A percentile compares a stretch with the other conserved stretches of the same genome.
These are phyloP conservation scores for Pimephales promelas DNA, from an alignment of 2,113 vertebrate genomes.

Conservation along the genomic window DNA sequence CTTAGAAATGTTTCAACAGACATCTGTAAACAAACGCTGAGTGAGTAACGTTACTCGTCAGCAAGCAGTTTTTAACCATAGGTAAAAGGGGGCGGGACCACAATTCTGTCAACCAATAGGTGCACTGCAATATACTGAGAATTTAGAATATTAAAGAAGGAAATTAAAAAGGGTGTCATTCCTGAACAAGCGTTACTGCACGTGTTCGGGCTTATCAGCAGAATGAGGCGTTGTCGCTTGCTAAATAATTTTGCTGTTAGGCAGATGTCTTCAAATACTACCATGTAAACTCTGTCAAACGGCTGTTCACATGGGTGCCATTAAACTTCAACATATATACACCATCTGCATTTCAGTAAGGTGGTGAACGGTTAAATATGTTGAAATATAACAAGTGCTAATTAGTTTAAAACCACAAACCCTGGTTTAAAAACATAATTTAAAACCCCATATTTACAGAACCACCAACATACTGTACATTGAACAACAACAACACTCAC, in stretches of 20 bases:
- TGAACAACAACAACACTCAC: neutral
- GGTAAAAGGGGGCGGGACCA: neutral
- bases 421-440: neutral
- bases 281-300: neutral
- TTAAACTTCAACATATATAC: neutral
- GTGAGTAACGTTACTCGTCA: no score
- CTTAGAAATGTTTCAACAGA: neutral
- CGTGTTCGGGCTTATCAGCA: conserved; percentile 31
- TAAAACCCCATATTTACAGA: neutral
- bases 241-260: neutral
- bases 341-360: neutral
- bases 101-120: neutral
- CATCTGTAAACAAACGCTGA: neutral
- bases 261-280: neutral
- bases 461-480: neutral
- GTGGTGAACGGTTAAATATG: conserved; percentile 10
- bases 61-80: neutral
- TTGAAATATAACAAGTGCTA: neutral
- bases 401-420: neutral
- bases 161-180: neutral
- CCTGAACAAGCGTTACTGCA: neutral
- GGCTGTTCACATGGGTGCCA: neutral
- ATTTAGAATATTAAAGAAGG: no score
- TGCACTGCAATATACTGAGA: neutral
- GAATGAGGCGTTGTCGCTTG: conserved; percentile 30